Evolutionary conservation across 2,113 vertebrate species (phyloP).

Genomic region (Zosterops japonicus): DNA sequence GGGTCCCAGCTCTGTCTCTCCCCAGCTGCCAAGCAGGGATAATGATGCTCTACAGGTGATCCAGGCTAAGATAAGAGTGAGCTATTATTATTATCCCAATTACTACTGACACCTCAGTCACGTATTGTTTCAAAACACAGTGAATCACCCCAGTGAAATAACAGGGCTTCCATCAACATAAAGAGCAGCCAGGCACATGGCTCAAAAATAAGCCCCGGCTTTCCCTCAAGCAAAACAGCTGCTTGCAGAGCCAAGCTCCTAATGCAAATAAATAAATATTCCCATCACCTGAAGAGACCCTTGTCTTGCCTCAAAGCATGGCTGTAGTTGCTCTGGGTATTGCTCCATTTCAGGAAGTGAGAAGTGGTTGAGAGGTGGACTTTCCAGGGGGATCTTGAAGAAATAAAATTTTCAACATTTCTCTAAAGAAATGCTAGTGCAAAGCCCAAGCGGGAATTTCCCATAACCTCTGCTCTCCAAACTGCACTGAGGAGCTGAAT

Average conservation of each 20-base stretch:
- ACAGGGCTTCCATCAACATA: constrained; percentile 43
- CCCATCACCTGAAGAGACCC: background rate
- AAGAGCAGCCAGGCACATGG: background rate
- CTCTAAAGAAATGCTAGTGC: background rate
- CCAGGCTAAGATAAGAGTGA: background rate
- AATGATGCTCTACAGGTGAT: constrained; percentile 30
- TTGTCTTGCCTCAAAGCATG: background rate
- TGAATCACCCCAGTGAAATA: constrained; percentile 49
- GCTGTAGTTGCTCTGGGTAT: background rate
- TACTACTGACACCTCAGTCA: constrained; percentile 29
- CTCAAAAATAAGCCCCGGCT: constrained; percentile 15
- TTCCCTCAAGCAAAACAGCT: constrained; percentile 54
- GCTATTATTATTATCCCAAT: constrained; percentile 41
- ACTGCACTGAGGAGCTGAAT: background rate
- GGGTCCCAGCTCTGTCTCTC: background rate
- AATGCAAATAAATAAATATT: constrained; percentile 35
- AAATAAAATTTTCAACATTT: background rate
- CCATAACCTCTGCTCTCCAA: background rate
- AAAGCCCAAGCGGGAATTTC: constrained; percentile 19
- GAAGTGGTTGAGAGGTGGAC: background rate
- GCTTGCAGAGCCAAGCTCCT: constrained; percentile 20
- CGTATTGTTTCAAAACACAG: constrained; percentile 55
- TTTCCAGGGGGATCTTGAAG: constrained; percentile 1
- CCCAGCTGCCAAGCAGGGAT: background rate
- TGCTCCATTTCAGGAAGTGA: background rate